phyloP scores from a whole-genome alignment of 2,797 vertebrate species.

The Nannoperca australis region DNA sequence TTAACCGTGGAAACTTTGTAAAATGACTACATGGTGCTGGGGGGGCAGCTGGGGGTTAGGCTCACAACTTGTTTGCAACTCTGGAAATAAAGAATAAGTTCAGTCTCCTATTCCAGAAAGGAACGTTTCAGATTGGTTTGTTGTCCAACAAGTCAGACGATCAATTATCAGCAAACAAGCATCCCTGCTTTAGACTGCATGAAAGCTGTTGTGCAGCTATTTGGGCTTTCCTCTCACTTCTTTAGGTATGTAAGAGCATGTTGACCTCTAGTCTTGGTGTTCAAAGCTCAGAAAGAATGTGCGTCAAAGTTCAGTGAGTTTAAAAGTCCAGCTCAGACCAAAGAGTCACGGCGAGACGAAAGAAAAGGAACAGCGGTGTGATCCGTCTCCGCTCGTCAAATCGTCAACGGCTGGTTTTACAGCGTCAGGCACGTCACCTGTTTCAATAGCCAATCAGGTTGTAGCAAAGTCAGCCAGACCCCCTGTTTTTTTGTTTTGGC shows the following conservation, averaged over 20 bases:
- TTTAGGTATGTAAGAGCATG: not conserved
- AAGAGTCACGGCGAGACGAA: too few relatives aligned
- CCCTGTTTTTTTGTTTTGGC: too few relatives aligned
- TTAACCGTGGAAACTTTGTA: not conserved
- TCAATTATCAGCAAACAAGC: not conserved
- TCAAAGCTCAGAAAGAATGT: not conserved
- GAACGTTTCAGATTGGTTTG: not conserved
- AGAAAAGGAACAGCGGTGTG: too few relatives aligned
- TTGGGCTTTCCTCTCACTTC: not conserved
- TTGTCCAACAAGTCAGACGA: not conserved
- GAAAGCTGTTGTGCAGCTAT: not conserved
- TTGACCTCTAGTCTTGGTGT: not conserved
- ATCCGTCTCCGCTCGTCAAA: too few relatives aligned
- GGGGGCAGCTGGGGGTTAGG: constrained; percentile 2
- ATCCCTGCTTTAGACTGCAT: not conserved
- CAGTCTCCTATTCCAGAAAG: not conserved
- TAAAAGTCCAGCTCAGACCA: too few relatives aligned
- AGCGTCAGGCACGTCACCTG: too few relatives aligned
- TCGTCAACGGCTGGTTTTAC: too few relatives aligned
- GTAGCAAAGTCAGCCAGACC: too few relatives aligned
- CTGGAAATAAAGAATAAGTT: not conserved
- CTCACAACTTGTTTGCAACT: not conserved
- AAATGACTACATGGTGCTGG: not conserved
- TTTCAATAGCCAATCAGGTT: too few relatives aligned
- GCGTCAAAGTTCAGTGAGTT: not conserved